These are phyloP conservation scores for Clarias gariepinus DNA, from an alignment of 2,113 vertebrate genomes.

Conservation along the genomic window DNA sequence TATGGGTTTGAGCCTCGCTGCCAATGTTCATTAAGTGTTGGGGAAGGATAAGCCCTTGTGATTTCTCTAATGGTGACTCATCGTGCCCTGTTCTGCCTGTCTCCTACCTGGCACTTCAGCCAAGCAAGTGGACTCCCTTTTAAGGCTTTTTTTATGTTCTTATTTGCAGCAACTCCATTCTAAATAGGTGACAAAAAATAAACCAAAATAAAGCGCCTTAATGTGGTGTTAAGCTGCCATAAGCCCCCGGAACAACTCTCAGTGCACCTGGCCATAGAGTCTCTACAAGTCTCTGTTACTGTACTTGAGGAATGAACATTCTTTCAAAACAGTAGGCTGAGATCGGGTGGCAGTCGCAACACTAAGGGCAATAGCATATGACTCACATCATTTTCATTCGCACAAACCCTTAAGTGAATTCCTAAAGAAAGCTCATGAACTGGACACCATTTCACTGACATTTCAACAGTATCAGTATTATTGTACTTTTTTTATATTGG, in stretches of 20 bases:
- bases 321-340: background rate
- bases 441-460: no score
- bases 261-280: background rate
- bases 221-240: background rate
- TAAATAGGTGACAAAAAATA: background rate
- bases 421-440: no score
- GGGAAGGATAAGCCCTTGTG: slow-evolving; percentile 51
- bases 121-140: background rate
- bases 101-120: slow-evolving; percentile 15
- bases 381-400: background rate
- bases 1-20: slow-evolving; percentile 54
- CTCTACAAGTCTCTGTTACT: background rate
- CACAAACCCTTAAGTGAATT: background rate
- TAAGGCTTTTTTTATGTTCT: slow-evolving; percentile 32
- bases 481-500: no score
- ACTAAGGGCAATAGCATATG: background rate
- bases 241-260: background rate
- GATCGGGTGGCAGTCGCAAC: background rate
- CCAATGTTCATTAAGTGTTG: slow-evolving; percentile 58
- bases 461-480: no score
- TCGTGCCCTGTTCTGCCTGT: slow-evolving; percentile 25
- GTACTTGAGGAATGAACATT: background rate
- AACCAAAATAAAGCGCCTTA: background rate
- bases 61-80: slow-evolving; percentile 51
- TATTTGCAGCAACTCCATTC: background rate